Conservation (phyloP, 2,113 vertebrate species). For the Antidorcas marsupialis region DNA sequence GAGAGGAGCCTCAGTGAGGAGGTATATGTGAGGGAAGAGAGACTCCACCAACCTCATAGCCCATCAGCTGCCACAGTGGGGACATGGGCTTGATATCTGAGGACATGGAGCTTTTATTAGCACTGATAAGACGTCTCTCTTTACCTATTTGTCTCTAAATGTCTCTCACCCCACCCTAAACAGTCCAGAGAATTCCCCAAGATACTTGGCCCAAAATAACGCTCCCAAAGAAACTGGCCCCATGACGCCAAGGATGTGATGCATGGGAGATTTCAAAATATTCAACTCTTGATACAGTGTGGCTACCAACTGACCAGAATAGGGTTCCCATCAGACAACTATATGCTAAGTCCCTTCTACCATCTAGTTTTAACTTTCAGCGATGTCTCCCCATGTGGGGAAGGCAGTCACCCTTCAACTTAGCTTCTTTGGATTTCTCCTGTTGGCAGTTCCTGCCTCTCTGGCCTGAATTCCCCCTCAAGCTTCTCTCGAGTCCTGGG, state of each 20-base stretch:
- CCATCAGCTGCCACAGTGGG: not conserved
- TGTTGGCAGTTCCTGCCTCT: not conserved
- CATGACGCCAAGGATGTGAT: not conserved
- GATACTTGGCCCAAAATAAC: not conserved
- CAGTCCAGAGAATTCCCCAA: not conserved
- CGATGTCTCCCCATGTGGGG: not conserved
- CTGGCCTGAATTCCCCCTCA: not conserved
- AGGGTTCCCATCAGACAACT: not conserved
- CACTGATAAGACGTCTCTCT: not conserved
- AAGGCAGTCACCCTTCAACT: not conserved
- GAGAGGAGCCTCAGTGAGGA: not conserved
- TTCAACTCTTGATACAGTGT: not conserved
- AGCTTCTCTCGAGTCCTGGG: not conserved
- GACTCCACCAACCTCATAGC: not conserved
- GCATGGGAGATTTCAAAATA: not conserved
- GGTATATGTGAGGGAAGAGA: not conserved
- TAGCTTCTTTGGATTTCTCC: not conserved
- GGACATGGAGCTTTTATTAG: not conserved
- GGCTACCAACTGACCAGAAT: not conserved
- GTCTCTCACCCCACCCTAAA: not conserved
- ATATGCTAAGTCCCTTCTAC: not conserved
- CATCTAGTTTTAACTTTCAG: not conserved
- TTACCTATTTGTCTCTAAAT: not conserved
- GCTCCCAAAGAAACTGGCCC: not conserved
- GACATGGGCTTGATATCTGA: not conserved